phyloP scores from a whole-genome alignment of 2,797 vertebrate genomes.

The Sylvilagus floridanus region DNA sequence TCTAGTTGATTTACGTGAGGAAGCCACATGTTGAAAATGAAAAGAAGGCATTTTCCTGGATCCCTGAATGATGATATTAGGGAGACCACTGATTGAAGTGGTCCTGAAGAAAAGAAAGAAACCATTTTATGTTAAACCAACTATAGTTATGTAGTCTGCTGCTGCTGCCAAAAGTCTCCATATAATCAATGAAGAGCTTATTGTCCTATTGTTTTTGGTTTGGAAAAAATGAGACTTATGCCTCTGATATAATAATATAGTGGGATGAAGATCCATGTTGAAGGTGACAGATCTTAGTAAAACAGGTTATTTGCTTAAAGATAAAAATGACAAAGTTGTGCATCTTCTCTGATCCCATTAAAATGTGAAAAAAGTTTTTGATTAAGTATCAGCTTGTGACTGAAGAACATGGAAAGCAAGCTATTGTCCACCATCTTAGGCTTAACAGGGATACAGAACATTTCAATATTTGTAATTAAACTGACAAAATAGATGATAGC shows the following conservation, averaged over 20 bases:
- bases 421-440: slow-evolving; percentile 58
- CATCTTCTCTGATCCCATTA: background rate
- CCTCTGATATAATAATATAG: background rate
- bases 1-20: background rate
- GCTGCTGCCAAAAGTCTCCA: too few species aligned
- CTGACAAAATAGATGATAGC: slow-evolving; percentile 83
- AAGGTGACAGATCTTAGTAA: background rate
- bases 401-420: slow-evolving; percentile 62
- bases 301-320: slow-evolving; percentile 8
- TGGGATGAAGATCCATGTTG: slow-evolving; percentile 35
- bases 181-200: background rate
- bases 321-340: background rate
- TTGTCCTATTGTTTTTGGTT: background rate
- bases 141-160: background rate
- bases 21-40: background rate
- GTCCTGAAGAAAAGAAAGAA: background rate
- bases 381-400: slow-evolving; percentile 61
- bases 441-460: slow-evolving; percentile 71
- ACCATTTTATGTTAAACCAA: background rate
- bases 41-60: background rate
- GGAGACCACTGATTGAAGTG: background rate
- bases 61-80: background rate
- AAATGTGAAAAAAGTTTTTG: slow-evolving; percentile 59
- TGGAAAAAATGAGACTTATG: background rate
- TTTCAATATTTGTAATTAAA: slow-evolving; percentile 88